Conservation (phyloP, 35 echinoderm and acorn worm genomes). For the Apostichopus californicus region DNA sequence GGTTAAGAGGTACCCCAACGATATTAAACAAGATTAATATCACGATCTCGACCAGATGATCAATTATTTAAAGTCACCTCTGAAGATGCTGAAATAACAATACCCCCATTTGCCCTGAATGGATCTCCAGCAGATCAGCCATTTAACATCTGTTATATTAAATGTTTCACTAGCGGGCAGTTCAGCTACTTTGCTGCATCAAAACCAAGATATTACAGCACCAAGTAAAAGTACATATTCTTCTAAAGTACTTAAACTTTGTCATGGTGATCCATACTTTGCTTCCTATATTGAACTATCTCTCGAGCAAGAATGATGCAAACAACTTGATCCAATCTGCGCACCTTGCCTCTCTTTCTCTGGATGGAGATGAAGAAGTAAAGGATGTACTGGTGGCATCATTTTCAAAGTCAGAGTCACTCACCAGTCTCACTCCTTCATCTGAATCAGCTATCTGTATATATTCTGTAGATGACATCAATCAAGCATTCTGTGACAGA, state of each 20-base stretch:
- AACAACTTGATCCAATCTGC: background rate
- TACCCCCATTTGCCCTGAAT: background rate
- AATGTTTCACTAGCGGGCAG: background rate
- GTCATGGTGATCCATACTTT: background rate
- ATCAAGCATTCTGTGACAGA: conserved; percentile 4
- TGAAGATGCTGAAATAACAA: background rate
- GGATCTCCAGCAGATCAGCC: no score
- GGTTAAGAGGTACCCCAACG: background rate
- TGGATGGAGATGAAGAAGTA: background rate
- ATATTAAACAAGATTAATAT: background rate
- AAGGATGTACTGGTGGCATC: background rate
- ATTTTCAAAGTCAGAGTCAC: conserved; percentile 12
- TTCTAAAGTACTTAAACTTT: conserved; percentile 16
- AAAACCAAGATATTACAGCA: background rate
- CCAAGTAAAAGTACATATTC: background rate
- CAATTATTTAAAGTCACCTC: no score
- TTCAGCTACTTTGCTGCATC: background rate
- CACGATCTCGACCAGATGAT: no score
- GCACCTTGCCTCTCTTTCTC: no score
- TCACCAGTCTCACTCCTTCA: background rate
- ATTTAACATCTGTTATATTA: conserved; percentile 46
- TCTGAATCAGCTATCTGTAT: conserved; percentile 25
- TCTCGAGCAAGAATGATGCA: background rate
- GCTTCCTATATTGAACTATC: conserved; percentile 37
- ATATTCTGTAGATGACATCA: background rate